phyloP scores from a whole-genome alignment of 2,797 vertebrate genomes.

The Microctenopoma lineatum region DNA sequence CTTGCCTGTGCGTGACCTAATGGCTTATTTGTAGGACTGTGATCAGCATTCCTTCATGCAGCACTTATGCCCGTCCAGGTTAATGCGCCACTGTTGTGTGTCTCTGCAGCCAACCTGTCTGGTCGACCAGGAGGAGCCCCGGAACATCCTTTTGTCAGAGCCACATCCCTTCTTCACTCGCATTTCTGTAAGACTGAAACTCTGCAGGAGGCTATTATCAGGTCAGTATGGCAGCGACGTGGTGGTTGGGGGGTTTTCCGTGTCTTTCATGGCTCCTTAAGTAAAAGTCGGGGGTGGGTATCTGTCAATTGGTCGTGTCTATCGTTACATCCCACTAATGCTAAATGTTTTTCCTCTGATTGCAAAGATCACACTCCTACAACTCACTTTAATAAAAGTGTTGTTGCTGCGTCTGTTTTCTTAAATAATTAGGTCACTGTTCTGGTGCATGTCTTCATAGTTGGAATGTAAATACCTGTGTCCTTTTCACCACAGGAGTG shows the following conservation, averaged over 20 bases:
- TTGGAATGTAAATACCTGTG: slow-evolving; percentile 29
- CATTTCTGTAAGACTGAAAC: slow-evolving; percentile 87
- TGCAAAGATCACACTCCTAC: neutral
- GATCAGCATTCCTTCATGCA: slow-evolving; percentile 62
- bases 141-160: slow-evolving; percentile 89
- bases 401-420: neutral
- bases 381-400: neutral
- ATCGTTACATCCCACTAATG: slow-evolving; percentile 3
- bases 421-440: neutral
- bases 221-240: slow-evolving; percentile 81
- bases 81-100: slow-evolving; percentile 68
- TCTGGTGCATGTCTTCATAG: neutral
- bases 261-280: slow-evolving; percentile 33
- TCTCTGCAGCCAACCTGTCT: slow-evolving; percentile 89
- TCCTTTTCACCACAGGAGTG: slow-evolving; percentile 81
- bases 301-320: slow-evolving; percentile 30
- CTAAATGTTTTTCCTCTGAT: slow-evolving; percentile 4
- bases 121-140: slow-evolving; percentile 73
- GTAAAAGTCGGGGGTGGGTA: slow-evolving; percentile 46
- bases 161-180: slow-evolving; percentile 88
- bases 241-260: slow-evolving; percentile 39
- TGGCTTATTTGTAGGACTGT: slow-evolving; percentile 52
- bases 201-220: slow-evolving; percentile 90
- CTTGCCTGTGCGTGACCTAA: slow-evolving; percentile 58
- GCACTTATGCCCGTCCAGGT: slow-evolving; percentile 51